phyloP scores from a whole-genome alignment of 2,797 vertebrate genomes.

The Anguilla obscura region DNA sequence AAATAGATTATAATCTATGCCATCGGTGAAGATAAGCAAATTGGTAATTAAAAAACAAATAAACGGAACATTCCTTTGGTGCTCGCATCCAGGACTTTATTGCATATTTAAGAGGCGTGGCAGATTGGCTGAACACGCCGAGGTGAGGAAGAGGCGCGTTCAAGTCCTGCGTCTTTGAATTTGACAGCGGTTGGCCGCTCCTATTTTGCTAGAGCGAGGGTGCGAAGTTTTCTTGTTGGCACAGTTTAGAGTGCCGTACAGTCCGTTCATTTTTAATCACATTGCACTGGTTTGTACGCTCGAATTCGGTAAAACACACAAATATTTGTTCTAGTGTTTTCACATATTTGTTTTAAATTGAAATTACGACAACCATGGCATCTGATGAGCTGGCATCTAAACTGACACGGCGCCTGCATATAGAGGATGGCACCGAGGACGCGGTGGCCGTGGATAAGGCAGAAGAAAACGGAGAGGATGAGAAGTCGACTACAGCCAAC shows the following conservation, averaged over 20 bases:
- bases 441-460: constrained; percentile 57
- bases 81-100: neutral
- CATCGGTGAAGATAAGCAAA: neutral
- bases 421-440: constrained; percentile 70
- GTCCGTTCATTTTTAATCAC: neutral
- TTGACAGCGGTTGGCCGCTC: neutral
- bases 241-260: neutral
- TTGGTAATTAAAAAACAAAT: neutral
- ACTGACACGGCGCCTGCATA: constrained; percentile 79
- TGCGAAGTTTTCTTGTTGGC: neutral
- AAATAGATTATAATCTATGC: neutral
- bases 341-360: neutral
- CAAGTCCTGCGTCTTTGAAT: neutral
- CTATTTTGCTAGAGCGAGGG: neutral
- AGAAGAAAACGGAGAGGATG: constrained; percentile 55
- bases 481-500: constrained; percentile 60
- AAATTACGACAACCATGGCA: constrained; percentile 68
- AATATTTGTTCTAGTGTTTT: neutral
- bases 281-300: constrained; percentile 24
- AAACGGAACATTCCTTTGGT: neutral
- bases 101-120: constrained; percentile 31
- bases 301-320: neutral
- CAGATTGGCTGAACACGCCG: neutral
- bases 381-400: constrained; percentile 84
- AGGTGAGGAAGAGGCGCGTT: constrained; percentile 17